phyloP scores from a whole-genome alignment of 2,113 vertebrate species.

The Cottus gobio region DNA sequence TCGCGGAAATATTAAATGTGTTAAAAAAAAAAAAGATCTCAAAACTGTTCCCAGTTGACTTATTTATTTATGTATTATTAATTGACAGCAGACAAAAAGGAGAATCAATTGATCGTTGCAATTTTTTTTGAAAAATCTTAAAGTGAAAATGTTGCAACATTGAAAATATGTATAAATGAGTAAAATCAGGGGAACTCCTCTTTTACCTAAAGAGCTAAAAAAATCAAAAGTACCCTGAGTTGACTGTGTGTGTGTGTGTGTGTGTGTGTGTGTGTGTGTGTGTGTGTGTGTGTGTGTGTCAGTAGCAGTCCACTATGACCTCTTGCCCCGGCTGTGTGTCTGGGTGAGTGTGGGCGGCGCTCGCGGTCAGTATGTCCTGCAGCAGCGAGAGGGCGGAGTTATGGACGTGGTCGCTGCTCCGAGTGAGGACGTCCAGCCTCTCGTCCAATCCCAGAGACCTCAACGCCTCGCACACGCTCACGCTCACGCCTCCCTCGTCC shows the following conservation, averaged over 20 bases:
- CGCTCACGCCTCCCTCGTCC: slow-evolving; percentile 28
- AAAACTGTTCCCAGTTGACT: background rate
- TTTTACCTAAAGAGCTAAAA: background rate
- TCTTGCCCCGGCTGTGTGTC: slow-evolving; percentile 35
- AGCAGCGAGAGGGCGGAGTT: slow-evolving; percentile 90
- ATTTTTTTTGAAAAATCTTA: background rate
- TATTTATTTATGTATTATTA: too few relatives aligned
- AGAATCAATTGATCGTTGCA: too few relatives aligned
- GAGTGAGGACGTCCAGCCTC: slow-evolving; percentile 79
- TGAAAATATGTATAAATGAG: background rate
- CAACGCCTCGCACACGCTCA: slow-evolving; percentile 68
- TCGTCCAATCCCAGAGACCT: slow-evolving; percentile 82
- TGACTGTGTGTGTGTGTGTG: background rate
- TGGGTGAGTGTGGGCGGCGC: slow-evolving; percentile 27
- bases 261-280: slow-evolving; percentile 11
- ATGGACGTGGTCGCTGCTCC: slow-evolving; percentile 90
- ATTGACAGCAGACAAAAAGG: background rate
- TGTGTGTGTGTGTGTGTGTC: slow-evolving; percentile 36
- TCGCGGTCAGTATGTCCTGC: slow-evolving; percentile 88
- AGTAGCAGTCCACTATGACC: slow-evolving; percentile 79
- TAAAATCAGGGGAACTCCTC: background rate
- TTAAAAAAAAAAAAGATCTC: background rate
- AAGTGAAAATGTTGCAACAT: background rate
- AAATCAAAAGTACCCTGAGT: background rate
- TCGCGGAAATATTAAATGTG: background rate